Evolutionary conservation across 1,140 invertebrate species (phyloP).

Genomic region (Calycopis cecrops): DNA sequence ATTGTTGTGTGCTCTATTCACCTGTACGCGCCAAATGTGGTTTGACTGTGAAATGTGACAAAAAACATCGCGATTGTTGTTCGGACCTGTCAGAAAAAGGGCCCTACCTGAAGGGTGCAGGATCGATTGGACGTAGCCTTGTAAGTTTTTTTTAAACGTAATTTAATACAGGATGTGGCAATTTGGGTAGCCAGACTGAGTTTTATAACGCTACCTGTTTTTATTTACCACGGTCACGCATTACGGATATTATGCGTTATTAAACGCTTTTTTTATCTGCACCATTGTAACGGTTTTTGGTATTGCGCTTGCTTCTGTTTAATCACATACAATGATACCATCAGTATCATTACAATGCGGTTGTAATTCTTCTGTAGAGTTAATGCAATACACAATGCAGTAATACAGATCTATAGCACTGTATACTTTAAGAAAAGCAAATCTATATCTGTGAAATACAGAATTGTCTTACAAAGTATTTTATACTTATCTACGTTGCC

Average conservation of each 20-base stretch:
- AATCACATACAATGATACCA: no score
- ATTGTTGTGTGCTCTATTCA: slow-evolving; percentile 11
- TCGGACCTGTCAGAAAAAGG: not conserved
- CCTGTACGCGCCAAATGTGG: slow-evolving; percentile 5
- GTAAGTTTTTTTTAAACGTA: slow-evolving; percentile 12
- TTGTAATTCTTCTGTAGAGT: no score
- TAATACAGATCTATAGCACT: no score
- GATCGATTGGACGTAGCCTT: not conserved
- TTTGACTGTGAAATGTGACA: slow-evolving; percentile 15
- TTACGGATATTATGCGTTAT: not conserved
- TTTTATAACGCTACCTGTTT: slow-evolving; percentile 16
- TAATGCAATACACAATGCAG: no score
- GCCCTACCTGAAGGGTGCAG: slow-evolving; percentile 6
- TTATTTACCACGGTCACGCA: slow-evolving; percentile 6
- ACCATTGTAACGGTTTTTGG: not conserved
- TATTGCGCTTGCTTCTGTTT: no score
- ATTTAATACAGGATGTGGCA: slow-evolving; percentile 15
- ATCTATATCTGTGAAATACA: no score
- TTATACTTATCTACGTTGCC: no score
- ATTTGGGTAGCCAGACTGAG: slow-evolving; percentile 10
- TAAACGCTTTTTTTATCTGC: not conserved
- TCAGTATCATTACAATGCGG: no score
- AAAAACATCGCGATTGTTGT: not conserved
- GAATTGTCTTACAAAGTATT: no score
- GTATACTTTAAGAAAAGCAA: no score